Conservation (phyloP, 2,888 invertebrate species). For the Apamea sordens region DNA sequence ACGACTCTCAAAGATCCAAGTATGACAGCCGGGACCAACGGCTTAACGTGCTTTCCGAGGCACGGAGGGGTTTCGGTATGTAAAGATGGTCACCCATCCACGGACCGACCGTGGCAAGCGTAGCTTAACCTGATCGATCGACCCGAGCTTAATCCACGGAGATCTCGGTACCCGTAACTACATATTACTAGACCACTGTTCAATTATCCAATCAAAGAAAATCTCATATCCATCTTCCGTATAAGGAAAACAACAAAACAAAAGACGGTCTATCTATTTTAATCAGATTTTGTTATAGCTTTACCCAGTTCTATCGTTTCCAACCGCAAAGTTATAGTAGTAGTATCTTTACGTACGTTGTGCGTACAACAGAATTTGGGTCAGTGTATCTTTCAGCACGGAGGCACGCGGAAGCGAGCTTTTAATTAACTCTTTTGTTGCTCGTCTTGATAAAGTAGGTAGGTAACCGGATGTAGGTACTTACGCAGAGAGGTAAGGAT, state of each 20-base stretch:
- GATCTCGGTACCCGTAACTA: too few relatives aligned
- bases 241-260: not conserved
- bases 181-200: too few relatives aligned
- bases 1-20: too few relatives aligned
- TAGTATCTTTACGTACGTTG: not conserved
- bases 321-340: not conserved
- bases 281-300: not conserved
- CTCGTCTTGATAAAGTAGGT: conserved; percentile 15
- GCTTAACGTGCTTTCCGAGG: too few relatives aligned
- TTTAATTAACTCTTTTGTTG: conserved; percentile 56
- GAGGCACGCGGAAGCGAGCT: conserved; percentile 13
- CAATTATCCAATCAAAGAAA: not conserved
- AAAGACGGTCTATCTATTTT: not conserved
- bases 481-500: not conserved
- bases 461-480: conserved; percentile 6
- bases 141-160: too few relatives aligned
- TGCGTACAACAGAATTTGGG: conserved; percentile 28
- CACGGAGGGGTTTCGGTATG: too few relatives aligned
- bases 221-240: not conserved
- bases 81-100: too few relatives aligned
- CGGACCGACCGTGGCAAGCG: too few relatives aligned
- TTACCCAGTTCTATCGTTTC: not conserved
- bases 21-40: too few relatives aligned
- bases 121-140: too few relatives aligned
- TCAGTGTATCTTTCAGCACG: conserved; percentile 34